These are phyloP conservation scores for Pristionchus mayeri DNA, from an alignment of 2,888 invertebrate species.

Conservation along the genomic window DNA sequence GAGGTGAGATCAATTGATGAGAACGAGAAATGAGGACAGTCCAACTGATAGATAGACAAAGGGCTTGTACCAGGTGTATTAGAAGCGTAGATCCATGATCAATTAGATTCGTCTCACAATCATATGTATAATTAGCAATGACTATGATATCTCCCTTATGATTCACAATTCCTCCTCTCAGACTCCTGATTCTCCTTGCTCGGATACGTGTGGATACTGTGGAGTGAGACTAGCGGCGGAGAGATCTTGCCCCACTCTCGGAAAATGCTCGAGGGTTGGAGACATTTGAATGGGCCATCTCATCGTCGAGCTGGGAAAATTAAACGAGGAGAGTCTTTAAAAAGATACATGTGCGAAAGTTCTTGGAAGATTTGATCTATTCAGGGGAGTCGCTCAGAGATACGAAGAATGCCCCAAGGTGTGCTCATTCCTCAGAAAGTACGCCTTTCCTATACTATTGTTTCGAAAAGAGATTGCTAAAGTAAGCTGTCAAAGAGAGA, in stretches of 20 bases:
- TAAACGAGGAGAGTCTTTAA: too few relatives aligned
- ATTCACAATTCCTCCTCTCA: too few relatives aligned
- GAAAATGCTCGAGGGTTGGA: background rate
- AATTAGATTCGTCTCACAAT: too few relatives aligned
- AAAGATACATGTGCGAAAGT: too few relatives aligned
- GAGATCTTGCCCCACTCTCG: background rate
- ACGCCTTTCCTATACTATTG: background rate
- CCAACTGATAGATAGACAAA: too few relatives aligned
- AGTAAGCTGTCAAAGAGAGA: background rate
- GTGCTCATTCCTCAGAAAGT: constrained; percentile 3
- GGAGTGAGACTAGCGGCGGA: background rate
- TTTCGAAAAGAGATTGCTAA: background rate
- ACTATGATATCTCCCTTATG: too few relatives aligned
- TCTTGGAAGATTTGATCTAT: background rate
- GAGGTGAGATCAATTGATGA: background rate
- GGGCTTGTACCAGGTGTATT: too few relatives aligned
- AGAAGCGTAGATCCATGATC: too few relatives aligned
- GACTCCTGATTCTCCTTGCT: background rate
- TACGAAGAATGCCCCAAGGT: constrained; percentile 21
- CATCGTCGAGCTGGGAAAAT: too few relatives aligned
- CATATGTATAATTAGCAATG: too few relatives aligned
- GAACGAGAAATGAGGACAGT: too few relatives aligned
- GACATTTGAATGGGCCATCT: too few relatives aligned
- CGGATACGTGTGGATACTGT: background rate
- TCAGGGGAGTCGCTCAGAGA: background rate